Conservation (phyloP, 2,113 vertebrate species). For the Anarrhichthys ocellatus region DNA sequence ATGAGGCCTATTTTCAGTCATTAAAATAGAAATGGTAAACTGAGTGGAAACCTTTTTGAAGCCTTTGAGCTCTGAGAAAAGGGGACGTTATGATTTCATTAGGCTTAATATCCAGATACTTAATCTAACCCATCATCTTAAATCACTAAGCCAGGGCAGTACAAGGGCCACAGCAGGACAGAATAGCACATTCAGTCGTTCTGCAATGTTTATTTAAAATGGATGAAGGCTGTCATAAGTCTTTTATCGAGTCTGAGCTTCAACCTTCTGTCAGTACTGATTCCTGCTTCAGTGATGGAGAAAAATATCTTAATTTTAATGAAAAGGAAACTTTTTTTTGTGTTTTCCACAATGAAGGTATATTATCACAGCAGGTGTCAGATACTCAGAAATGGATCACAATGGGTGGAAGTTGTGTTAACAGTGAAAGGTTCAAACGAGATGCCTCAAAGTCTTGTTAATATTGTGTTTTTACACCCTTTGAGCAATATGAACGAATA, state of each 20-base stretch:
- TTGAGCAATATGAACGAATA: background rate
- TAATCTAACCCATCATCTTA: conserved; percentile 42
- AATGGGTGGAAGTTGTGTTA: background rate
- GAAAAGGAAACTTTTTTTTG: background rate
- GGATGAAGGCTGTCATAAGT: conserved; percentile 53
- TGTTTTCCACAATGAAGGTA: conserved; percentile 12
- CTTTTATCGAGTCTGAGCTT: conserved; percentile 15
- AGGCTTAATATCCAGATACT: conserved; percentile 41
- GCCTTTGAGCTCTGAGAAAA: conserved; percentile 42
- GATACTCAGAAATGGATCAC: conserved; percentile 11
- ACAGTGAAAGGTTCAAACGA: background rate
- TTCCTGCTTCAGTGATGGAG: background rate
- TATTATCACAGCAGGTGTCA: background rate
- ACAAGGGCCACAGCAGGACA: conserved; percentile 30
- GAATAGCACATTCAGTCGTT: conserved; percentile 38
- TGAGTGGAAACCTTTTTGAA: conserved; percentile 15
- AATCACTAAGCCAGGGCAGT: conserved; percentile 35
- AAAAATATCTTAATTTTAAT: background rate
- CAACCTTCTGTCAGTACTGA: conserved; percentile 16
- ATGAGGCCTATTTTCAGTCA: background rate
- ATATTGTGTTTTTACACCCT: background rate
- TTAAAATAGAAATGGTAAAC: conserved; percentile 16
- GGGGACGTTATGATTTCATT: conserved; percentile 58
- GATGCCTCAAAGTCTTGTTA: background rate
- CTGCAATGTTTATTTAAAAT: conserved; percentile 66